Base-by-base conservation (phyloP, 2,888 invertebrate genomes). In the Cryptocephalus moraei region DNA sequence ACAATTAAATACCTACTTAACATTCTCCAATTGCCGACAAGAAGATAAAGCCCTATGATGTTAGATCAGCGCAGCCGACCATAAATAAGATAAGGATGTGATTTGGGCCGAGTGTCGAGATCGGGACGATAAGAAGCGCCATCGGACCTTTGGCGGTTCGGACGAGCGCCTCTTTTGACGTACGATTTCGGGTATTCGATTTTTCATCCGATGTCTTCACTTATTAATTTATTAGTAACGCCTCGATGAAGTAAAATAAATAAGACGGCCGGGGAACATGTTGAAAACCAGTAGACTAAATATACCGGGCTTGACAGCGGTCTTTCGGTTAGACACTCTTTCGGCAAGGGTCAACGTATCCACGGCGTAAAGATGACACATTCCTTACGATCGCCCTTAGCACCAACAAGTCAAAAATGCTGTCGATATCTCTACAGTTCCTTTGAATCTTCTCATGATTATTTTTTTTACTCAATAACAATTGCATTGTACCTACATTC, bases 31-130 rank as follows among this genome's bases (percentile, higher is more conserved):
- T 36, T 12, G 36, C 36, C 36, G 36, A 36, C 36, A 36, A 58
- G 54, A 52, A 62, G 65, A 65, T 67, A 67, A 65, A 62, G 56
- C 56, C 56, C 63, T 54, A 53, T 52, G 41, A 59, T 58, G 66
- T 64, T 66, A 66, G 67, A 68, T 66, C 63, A 60, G 56, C 55
- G 59, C 65, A 36, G n/a, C 64, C 61, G 63, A 63, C 68, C 68
- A 65, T 68, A 69, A 68, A 68, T 66, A 67, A 68, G 68, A 67
- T 67, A 61, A 63, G 62, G 12, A 36, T 12, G 36, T 36, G 36
- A 36, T 36, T 36, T 12, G 66, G 65, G 67, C 62, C 61, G 62
- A 65, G 63, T 65, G 65, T 64, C 62, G 57, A 67, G 68, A 68
- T 69, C 60, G 58, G 54, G 54, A 51, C 57, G 68, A 69, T 68